phyloP scores from a whole-genome alignment of 2,888 invertebrate species.

The Chrysodeixis includens region DNA sequence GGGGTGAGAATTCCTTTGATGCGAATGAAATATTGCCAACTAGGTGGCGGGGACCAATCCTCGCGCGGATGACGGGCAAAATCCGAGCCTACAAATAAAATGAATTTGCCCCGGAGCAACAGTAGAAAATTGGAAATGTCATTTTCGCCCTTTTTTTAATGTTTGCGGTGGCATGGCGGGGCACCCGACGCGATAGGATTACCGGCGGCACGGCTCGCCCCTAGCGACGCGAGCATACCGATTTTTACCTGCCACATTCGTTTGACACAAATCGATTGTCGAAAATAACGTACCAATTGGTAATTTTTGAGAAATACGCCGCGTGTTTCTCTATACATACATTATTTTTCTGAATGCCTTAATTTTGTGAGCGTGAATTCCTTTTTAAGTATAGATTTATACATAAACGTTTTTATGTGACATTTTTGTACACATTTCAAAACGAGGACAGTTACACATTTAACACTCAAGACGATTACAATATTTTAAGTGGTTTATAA shows the following conservation, averaged over 20 bases:
- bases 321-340: conserved; percentile 32
- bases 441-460: no score
- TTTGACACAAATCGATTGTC: conserved; percentile 79
- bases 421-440: no score
- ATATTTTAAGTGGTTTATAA: no score
- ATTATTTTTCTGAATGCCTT: conserved; percentile 14
- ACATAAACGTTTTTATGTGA: no score
- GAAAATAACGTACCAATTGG: conserved; percentile 76
- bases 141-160: conserved; percentile 89
- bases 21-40: conserved; percentile 84
- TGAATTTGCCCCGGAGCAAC: conserved; percentile 86
- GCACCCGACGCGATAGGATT: conserved; percentile 78
- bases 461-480: no score
- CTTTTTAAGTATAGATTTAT: neutral
- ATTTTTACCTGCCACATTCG: conserved; percentile 75
- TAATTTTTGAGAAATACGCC: conserved; percentile 71
- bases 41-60: conserved; percentile 72
- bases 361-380: neutral
- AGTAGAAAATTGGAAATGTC: conserved; percentile 90
- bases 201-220: conserved; percentile 70
- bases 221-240: conserved; percentile 69
- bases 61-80: conserved; percentile 78
- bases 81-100: conserved; percentile 87
- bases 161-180: conserved; percentile 81
- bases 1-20: conserved; percentile 82